phyloP scores from a whole-genome alignment of 2,797 vertebrate species.

The Schizopygopsis malacanthus region DNA sequence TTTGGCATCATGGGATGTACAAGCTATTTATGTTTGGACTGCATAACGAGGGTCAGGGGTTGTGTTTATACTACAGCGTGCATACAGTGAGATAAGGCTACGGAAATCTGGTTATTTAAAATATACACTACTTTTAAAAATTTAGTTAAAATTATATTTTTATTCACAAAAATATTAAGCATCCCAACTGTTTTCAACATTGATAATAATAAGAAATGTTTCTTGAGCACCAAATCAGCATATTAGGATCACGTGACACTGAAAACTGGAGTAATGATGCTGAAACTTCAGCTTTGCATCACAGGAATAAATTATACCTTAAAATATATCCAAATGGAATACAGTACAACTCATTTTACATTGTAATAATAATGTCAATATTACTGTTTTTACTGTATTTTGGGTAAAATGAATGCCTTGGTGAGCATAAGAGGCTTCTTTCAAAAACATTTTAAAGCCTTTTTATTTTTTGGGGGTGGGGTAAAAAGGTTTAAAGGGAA shows the following conservation, averaged over 20 bases:
- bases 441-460: neutral
- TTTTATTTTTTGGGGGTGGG: neutral
- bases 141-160: too few species aligned
- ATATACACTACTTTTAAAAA: neutral
- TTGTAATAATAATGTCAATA: neutral
- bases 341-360: neutral
- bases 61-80: slow-evolving; percentile 4
- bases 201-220: neutral
- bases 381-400: neutral
- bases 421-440: neutral
- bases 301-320: neutral
- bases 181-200: neutral
- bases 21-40: slow-evolving; percentile 1
- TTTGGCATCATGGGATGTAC: slow-evolving; percentile 11
- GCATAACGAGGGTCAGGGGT: neutral
- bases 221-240: neutral
- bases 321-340: neutral
- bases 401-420: neutral
- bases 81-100: neutral
- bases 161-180: neutral
- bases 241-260: neutral
- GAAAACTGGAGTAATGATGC: neutral
- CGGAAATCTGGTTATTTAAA: neutral
- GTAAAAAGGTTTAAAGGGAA: neutral
- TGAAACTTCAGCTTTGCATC: neutral